Conservation (phyloP, 2,888 invertebrate species). For the Polymixis flavicincta region DNA sequence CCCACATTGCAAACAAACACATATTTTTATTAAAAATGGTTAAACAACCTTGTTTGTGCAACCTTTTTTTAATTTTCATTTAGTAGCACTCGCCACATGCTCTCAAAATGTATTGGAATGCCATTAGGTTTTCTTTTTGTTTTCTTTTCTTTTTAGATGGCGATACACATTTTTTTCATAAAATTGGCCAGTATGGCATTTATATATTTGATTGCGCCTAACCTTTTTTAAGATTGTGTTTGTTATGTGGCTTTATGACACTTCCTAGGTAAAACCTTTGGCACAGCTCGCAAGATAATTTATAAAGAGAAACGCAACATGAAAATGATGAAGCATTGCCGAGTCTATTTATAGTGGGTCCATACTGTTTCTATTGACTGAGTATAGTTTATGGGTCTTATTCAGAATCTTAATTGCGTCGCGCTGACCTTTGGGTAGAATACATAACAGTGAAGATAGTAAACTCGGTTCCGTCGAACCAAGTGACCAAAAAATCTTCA, state of each 20-base stretch:
- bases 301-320: neutral
- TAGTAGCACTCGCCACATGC: neutral
- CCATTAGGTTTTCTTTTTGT: neutral
- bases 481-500: too few species aligned
- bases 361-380: neutral
- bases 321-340: neutral
- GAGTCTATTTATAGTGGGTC: neutral
- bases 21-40: neutral
- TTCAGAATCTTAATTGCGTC: neutral
- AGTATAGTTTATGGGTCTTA: neutral
- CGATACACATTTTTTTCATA: neutral
- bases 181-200: neutral
- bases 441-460: too few species aligned
- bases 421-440: too few species aligned
- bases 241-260: neutral
- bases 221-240: neutral
- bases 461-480: too few species aligned
- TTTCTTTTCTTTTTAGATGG: neutral
- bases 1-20: too few species aligned
- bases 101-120: neutral
- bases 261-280: too few species aligned
- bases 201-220: neutral
- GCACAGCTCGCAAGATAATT: neutral
- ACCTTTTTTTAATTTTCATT: neutral
- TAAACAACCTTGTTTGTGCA: neutral